Conservation (phyloP, 2,888 invertebrate genomes). For the Drosophila lacicola region DNA sequence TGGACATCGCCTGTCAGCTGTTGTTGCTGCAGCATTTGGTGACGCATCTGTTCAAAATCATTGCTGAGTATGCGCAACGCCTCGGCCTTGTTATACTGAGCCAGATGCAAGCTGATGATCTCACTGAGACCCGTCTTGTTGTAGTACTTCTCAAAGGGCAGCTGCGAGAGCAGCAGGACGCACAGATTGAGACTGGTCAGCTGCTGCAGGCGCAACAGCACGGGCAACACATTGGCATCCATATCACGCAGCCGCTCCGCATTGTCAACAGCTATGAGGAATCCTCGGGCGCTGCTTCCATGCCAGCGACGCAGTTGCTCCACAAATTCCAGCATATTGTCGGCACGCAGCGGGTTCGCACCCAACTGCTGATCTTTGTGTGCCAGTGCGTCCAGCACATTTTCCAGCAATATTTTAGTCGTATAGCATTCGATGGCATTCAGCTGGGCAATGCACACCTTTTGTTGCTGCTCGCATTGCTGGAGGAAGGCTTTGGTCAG, state of each 20-base stretch:
- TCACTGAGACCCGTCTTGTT: slow-evolving; percentile 89
- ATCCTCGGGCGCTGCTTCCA: slow-evolving; percentile 59
- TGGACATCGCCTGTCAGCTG: slow-evolving; percentile 28
- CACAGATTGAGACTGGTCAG: slow-evolving; percentile 90
- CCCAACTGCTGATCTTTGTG: neutral
- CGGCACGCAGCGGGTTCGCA: slow-evolving; percentile 86
- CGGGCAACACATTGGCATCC: slow-evolving; percentile 90
- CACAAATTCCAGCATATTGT: slow-evolving; percentile 89
- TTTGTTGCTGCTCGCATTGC: slow-evolving; percentile 85
- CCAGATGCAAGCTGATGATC: slow-evolving; percentile 90
- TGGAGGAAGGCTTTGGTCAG: slow-evolving; percentile 88
- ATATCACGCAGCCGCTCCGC: slow-evolving; percentile 92
- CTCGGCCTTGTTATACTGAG: slow-evolving; percentile 92
- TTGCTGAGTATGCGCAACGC: slow-evolving; percentile 86
- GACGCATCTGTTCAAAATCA: slow-evolving; percentile 77
- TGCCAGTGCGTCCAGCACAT: slow-evolving; percentile 87
- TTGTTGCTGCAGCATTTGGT: slow-evolving; percentile 38
- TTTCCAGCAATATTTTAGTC: slow-evolving; percentile 91
- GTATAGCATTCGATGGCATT: slow-evolving; percentile 94
- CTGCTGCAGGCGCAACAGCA: slow-evolving; percentile 91
- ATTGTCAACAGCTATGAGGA: slow-evolving; percentile 91
- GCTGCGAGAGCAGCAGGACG: slow-evolving; percentile 91
- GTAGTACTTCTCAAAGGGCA: slow-evolving; percentile 93
- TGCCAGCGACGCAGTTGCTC: slow-evolving; percentile 84
- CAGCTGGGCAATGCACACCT: slow-evolving; percentile 86